phyloP scores from a whole-genome alignment of 1,140 invertebrate genomes.

The Helicorthomorpha holstii region DNA sequence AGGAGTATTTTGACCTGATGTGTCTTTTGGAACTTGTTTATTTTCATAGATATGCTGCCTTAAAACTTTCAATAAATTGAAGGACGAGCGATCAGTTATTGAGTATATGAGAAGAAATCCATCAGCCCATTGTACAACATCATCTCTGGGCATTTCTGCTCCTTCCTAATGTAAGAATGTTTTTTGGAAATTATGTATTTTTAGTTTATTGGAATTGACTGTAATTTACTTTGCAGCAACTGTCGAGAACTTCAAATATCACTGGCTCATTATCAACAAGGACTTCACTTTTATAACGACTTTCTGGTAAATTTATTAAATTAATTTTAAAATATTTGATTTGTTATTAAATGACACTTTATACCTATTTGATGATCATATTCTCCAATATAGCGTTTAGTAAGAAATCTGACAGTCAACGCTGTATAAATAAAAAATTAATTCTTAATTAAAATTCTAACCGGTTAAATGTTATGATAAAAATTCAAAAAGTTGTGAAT shows the following conservation, averaged over 20 bases:
- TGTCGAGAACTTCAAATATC: constrained; percentile 80
- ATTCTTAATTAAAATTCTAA: constrained; percentile 2
- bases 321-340: background rate
- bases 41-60: constrained; percentile 46
- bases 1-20: constrained; percentile 26
- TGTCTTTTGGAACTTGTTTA: constrained; percentile 15
- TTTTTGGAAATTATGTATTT: background rate
- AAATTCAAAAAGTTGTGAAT: too few species aligned
- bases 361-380: constrained; percentile 80
- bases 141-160: constrained; percentile 6
- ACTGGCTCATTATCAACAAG: constrained; percentile 75
- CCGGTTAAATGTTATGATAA: too few species aligned
- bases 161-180: constrained; percentile 3
- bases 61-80: constrained; percentile 61
- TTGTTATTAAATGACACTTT: background rate
- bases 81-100: constrained; percentile 70
- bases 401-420: constrained; percentile 70
- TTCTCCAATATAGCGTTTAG: constrained; percentile 77
- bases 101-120: constrained; percentile 76
- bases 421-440: constrained; percentile 35
- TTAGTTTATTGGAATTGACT: constrained; percentile 6
- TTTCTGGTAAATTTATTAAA: constrained; percentile 44
- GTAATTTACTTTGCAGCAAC: constrained; percentile 61
- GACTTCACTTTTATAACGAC: constrained; percentile 79
- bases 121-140: constrained; percentile 34